Percentiles rank a stretch among this genome's conserved stretches.
phyloP scores from a whole-genome alignment of 2,113 vertebrate genomes.

The Gnathonemus echidnorhynchus region DNA sequence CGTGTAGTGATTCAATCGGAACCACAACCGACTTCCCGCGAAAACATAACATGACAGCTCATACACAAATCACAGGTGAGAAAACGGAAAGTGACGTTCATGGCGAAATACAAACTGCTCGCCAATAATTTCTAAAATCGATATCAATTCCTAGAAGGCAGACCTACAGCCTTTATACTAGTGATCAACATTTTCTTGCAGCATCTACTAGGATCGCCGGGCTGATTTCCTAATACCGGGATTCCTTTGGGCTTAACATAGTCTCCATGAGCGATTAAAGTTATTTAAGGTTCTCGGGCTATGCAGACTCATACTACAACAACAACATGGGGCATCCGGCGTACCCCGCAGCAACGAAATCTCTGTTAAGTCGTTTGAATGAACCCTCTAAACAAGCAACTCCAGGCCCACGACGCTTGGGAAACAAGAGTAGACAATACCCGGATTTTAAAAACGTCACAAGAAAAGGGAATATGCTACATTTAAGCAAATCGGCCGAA shows the following conservation, averaged over 20 bases:
- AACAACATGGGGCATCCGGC: not conserved
- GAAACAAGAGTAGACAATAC: not conserved
- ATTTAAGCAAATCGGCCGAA: not conserved
- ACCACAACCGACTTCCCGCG: not conserved
- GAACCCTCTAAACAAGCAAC: not conserved
- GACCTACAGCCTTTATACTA: not conserved
- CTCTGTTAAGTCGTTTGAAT: not conserved
- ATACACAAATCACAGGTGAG: not conserved
- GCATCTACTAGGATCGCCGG: not conserved
- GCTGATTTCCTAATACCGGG: not conserved
- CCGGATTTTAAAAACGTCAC: not conserved
- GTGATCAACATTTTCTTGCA: not conserved
- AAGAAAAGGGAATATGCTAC: not conserved
- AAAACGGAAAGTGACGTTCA: not conserved
- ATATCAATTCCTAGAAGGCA: not conserved
- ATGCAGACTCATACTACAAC: not conserved
- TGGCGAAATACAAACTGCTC: not conserved
- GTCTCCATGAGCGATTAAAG: not conserved
- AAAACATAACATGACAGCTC: not conserved
- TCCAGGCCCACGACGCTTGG: not conserved
- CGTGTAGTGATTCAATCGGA: not conserved
- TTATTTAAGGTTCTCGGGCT: not conserved
- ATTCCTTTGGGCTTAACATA: not conserved
- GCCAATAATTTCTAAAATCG: not conserved
- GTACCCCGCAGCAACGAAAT: not conserved